phyloP scores from a whole-genome alignment of 2,888 invertebrate genomes.

The Sesamia inferens region DNA sequence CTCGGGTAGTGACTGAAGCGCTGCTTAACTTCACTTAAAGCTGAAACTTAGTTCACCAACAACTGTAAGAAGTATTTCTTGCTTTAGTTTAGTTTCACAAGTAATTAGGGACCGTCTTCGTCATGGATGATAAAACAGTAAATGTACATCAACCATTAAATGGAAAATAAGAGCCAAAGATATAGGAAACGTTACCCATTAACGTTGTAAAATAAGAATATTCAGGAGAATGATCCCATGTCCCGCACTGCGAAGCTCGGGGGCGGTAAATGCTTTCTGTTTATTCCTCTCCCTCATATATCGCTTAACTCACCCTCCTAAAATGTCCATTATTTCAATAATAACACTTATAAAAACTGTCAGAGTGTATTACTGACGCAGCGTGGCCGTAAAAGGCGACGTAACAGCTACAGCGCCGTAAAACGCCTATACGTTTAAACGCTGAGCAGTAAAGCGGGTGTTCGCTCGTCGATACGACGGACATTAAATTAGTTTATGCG shows the following conservation, averaged over 20 bases:
- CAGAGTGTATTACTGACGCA: constrained; percentile 59
- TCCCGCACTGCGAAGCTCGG: neutral
- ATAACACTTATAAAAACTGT: constrained; percentile 62
- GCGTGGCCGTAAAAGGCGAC: constrained; percentile 63
- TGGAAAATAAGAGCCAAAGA: neutral
- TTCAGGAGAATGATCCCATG: neutral
- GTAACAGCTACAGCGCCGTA: constrained; percentile 66
- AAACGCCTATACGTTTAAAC: constrained; percentile 77
- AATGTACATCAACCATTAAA: neutral
- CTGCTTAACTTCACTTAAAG: constrained; percentile 50
- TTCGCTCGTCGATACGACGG: constrained; percentile 63
- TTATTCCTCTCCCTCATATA: constrained; percentile 12
- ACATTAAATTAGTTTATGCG: constrained; percentile 73
- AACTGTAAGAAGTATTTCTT: constrained; percentile 51
- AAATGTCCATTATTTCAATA: constrained; percentile 57
- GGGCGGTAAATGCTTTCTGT: neutral
- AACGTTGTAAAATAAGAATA: constrained; percentile 8
- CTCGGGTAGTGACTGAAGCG: constrained; percentile 63
- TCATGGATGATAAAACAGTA: neutral
- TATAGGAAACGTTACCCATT: neutral
- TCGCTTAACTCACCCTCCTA: constrained; percentile 6
- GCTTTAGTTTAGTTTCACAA: constrained; percentile 27
- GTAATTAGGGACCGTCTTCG: neutral
- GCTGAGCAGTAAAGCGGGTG: constrained; percentile 68
- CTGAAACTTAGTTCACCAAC: constrained; percentile 58